Conservation (phyloP, 2,888 invertebrate species). For the Apodemia mormo region DNA sequence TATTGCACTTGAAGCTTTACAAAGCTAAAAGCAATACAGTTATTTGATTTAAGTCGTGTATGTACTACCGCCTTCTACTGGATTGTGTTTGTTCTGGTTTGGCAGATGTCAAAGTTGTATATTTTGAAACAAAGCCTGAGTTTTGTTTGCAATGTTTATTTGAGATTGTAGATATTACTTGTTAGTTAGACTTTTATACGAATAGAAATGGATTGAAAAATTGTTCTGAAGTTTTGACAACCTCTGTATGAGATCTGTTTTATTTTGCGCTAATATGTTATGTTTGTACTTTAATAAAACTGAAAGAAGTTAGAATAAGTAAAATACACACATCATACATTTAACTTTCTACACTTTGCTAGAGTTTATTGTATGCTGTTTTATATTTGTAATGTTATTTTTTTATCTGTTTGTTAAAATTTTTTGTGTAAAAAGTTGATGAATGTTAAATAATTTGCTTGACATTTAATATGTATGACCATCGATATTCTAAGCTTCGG, state of each 20-base stretch:
- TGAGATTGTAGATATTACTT: slow-evolving; percentile 61
- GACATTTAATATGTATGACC: too few species aligned
- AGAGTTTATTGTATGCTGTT: too few species aligned
- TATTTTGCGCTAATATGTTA: not conserved
- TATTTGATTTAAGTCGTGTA: slow-evolving; percentile 81
- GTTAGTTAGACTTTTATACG: slow-evolving; percentile 34
- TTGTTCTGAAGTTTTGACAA: slow-evolving; percentile 21
- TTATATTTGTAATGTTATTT: too few species aligned
- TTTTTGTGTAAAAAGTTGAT: too few species aligned
- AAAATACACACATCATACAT: too few species aligned
- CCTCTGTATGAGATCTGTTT: slow-evolving; percentile 22
- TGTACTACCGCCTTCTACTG: slow-evolving; percentile 74
- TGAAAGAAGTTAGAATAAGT: not conserved
- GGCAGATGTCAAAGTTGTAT: slow-evolving; percentile 81
- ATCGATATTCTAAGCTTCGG: too few species aligned
- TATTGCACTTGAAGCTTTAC: slow-evolving; percentile 81
- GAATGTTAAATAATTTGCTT: too few species aligned
- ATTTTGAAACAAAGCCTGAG: slow-evolving; percentile 73
- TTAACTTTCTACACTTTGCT: too few species aligned
- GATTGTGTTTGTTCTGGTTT: slow-evolving; percentile 80
- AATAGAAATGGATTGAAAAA: slow-evolving; percentile 24
- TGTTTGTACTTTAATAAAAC: not conserved
- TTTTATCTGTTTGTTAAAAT: too few species aligned
- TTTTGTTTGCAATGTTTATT: slow-evolving; percentile 71
- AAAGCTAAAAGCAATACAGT: slow-evolving; percentile 81